Percentiles rank a stretch among this genome's conserved stretches.
These are phyloP conservation scores for Eurosta solidaginis DNA, from an alignment of 1,140 invertebrate species.

Conservation along the genomic window DNA sequence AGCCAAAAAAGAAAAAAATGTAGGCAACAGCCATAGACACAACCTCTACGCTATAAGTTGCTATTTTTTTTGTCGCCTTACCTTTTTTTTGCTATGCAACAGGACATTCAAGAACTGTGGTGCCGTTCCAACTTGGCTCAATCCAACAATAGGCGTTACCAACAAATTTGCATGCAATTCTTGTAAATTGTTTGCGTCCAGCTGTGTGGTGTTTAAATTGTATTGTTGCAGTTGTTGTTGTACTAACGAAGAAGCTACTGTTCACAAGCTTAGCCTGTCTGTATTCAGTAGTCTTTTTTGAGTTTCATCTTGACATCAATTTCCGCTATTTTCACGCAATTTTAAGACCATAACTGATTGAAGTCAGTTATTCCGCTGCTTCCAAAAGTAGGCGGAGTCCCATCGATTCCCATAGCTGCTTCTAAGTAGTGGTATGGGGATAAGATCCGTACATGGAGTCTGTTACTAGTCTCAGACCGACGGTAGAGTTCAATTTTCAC, in stretches of 20 bases:
- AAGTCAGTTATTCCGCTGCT: no score
- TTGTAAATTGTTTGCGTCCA: background rate
- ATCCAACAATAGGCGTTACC: slow-evolving; percentile 19
- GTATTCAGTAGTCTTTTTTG: background rate
- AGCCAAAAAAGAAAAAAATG: background rate
- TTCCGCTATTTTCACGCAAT: slow-evolving; percentile 14
- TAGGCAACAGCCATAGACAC: background rate
- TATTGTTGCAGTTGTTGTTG: background rate
- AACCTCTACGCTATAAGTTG: no score
- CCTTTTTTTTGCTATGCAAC: background rate
- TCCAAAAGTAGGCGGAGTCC: no score
- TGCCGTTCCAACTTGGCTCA: background rate
- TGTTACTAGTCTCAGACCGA: no score
- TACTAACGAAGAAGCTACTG: background rate
- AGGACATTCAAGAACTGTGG: background rate
- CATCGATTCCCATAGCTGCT: no score
- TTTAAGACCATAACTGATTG: background rate
- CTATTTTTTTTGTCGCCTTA: background rate
- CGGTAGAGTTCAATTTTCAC: no score
- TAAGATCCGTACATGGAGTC: no score
- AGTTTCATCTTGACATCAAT: background rate
- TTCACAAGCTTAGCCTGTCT: no score
- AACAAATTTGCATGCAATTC: slow-evolving; percentile 21
- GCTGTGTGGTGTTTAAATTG: background rate
- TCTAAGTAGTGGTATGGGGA: no score